Conservation (phyloP, 2,888 invertebrate species). For the Ophioninae sp. region DNA sequence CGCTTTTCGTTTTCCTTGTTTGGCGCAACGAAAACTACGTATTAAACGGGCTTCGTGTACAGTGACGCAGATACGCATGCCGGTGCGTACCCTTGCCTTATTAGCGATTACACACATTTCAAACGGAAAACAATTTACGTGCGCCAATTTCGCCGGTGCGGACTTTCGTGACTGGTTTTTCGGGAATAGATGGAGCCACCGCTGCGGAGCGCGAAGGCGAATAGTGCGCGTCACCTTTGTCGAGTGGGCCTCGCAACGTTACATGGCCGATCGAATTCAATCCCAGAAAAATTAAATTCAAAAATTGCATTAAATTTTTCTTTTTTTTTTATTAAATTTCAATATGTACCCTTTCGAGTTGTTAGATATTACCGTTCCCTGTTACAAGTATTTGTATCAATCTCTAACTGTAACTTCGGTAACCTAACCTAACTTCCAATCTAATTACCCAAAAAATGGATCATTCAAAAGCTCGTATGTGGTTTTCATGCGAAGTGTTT, state of each 20-base stretch:
- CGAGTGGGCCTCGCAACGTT: background rate
- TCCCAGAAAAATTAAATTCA: background rate
- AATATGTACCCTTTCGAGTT: too few species aligned
- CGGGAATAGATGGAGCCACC: background rate
- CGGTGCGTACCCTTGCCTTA: background rate
- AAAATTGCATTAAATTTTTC: background rate
- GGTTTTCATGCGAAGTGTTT: too few species aligned
- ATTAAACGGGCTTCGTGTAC: constrained; percentile 13
- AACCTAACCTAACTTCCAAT: too few species aligned
- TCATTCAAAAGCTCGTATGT: too few species aligned
- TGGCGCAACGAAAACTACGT: constrained; percentile 23
- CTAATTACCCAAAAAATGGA: too few species aligned
- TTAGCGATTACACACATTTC: background rate
- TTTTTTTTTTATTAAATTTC: too few species aligned
- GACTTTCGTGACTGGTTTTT: background rate
- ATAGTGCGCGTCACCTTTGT: background rate
- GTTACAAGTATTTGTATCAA: too few species aligned
- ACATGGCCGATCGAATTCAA: background rate
- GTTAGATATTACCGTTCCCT: too few species aligned
- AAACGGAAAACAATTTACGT: background rate
- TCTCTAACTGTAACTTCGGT: too few species aligned
- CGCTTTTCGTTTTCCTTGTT: constrained; percentile 20
- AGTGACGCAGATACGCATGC: background rate
- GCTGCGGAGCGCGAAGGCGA: background rate
- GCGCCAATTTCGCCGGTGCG: background rate